These are phyloP conservation scores for Camponotus vicinus DNA, from an alignment of 1,140 invertebrate genomes.

Conservation along the genomic window DNA sequence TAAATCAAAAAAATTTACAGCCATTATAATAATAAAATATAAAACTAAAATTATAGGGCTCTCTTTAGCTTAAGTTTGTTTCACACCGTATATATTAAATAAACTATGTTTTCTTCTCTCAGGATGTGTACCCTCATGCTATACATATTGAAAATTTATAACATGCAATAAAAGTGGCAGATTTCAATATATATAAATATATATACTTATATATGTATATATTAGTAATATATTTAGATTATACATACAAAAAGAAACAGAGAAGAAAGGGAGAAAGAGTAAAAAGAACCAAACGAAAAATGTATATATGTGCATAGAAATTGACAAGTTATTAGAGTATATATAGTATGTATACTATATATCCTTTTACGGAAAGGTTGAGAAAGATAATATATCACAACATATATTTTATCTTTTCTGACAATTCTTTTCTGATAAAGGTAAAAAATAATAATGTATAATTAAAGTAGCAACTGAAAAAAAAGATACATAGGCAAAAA, in stretches of 20 bases:
- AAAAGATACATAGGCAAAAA: neutral
- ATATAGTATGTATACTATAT: slow-evolving; percentile 34
- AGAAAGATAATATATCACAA: slow-evolving; percentile 10
- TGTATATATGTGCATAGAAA: slow-evolving; percentile 41
- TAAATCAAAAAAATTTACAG: slow-evolving; percentile 40
- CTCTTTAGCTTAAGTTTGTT: slow-evolving; percentile 4
- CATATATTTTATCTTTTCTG: neutral
- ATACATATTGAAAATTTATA: slow-evolving; percentile 53
- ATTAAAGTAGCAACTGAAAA: slow-evolving; percentile 12
- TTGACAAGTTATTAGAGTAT: slow-evolving; percentile 40
- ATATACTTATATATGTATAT: slow-evolving; percentile 49
- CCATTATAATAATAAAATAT: slow-evolving; percentile 19
- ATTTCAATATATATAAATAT: slow-evolving; percentile 41
- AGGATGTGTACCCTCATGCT: slow-evolving; percentile 20
- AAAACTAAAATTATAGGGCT: slow-evolving; percentile 47
- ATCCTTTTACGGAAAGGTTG: slow-evolving; percentile 28
- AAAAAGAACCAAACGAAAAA: neutral
- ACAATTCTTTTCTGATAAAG: neutral
- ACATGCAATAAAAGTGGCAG: slow-evolving; percentile 47
- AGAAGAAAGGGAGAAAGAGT: neutral
- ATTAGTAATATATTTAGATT: slow-evolving; percentile 33
- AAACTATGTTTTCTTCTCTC: slow-evolving; percentile 30
- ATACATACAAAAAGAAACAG: slow-evolving; percentile 24
- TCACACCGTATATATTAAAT: slow-evolving; percentile 36
- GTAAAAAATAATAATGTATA: neutral